A percentile compares a stretch with the other conserved stretches of the same genome.
Evolutionary conservation across 2,797 vertebrate genomes (phyloP).

Genomic region (Myotis myotis): DNA sequence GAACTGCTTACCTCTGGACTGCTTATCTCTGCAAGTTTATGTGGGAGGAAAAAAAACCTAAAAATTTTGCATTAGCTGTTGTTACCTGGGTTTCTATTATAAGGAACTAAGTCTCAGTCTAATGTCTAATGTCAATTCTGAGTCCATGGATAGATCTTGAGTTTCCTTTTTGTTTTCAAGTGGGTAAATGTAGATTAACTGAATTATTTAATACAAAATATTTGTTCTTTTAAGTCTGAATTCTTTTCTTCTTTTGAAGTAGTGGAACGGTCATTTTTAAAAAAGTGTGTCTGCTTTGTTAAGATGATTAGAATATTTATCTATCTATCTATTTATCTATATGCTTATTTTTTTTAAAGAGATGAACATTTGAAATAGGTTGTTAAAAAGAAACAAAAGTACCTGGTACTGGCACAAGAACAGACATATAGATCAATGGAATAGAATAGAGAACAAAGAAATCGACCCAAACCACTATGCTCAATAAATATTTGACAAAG

Average conservation of each 20-base stretch:
- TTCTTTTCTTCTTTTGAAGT: background rate
- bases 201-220: background rate
- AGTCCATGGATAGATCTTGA: background rate
- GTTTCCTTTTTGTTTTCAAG: background rate
- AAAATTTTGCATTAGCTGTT: background rate
- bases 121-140: background rate
- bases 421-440: too few species aligned
- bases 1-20: background rate
- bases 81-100: background rate
- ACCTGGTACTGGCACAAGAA: too few species aligned
- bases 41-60: background rate
- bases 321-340: too few species aligned
- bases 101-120: background rate
- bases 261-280: background rate
- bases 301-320: background rate
- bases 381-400: background rate
- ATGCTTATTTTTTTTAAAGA: background rate
- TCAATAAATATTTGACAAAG: too few species aligned
- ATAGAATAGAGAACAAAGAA: too few species aligned
- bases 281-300: background rate
- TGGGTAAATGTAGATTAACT: background rate
- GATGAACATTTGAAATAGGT: background rate
- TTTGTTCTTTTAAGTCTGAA: background rate
- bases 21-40: background rate
- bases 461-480: too few species aligned